Evolutionary conservation across 2,113 vertebrate species (phyloP).

Genomic region (Dicaeum eximium): DNA sequence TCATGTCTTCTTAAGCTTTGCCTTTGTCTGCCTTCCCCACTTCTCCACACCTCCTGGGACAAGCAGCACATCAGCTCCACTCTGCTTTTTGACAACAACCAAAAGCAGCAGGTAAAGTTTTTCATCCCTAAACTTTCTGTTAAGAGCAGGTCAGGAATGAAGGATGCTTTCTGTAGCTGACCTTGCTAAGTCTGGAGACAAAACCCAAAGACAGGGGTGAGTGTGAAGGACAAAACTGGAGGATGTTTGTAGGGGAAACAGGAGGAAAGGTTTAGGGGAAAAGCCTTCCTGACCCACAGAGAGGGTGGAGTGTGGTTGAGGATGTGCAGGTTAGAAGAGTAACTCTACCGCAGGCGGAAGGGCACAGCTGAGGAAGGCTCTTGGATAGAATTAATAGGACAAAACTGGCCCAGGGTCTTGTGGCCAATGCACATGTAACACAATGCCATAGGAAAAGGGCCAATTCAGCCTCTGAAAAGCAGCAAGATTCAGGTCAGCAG

Average conservation of each 20-base stretch:
- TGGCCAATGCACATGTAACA: not conserved
- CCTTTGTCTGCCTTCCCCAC: not conserved
- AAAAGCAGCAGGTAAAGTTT: not conserved
- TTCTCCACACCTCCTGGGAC: not conserved
- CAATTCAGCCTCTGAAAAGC: not conserved
- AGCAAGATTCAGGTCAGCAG: not conserved
- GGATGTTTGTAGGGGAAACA: not conserved
- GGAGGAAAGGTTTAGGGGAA: not conserved
- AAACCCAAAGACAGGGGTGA: not conserved
- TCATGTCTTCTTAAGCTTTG: not conserved
- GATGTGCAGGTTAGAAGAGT: not conserved
- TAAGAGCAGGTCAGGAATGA: not conserved
- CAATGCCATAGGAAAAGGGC: not conserved
- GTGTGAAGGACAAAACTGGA: not conserved
- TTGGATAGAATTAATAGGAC: not conserved
- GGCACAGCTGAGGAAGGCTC: not conserved
- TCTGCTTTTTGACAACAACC: not conserved
- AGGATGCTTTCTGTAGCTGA: not conserved
- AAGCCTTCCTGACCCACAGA: not conserved
- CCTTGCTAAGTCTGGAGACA: not conserved
- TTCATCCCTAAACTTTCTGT: not conserved
- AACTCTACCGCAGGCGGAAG: not conserved
- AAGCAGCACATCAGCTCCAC: not conserved
- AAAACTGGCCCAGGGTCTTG: not conserved
- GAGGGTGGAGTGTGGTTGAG: not conserved